Conservation (phyloP, 2,113 vertebrate genomes). For the Lates calcarifer region DNA sequence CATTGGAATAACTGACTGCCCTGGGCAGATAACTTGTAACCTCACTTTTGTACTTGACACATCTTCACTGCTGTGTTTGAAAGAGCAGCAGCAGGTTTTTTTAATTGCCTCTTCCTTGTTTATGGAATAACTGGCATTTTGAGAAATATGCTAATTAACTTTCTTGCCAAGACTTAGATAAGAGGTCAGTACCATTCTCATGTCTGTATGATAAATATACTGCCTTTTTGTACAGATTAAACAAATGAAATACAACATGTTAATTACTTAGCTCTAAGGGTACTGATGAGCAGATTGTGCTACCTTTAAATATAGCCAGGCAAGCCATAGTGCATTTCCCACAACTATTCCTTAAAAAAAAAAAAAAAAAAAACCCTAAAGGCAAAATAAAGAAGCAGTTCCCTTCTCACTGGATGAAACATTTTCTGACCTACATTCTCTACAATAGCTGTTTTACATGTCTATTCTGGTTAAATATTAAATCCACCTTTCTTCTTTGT, state of each 20-base stretch:
- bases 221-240: no score
- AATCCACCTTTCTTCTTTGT: not conserved
- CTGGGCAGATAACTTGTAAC: not conserved
- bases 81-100: no score
- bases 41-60: not conserved
- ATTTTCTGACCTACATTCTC: not conserved
- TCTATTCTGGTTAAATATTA: not conserved
- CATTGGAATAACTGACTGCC: not conserved
- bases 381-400: not conserved
- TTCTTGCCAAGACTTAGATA: no score
- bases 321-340: not conserved
- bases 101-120: not conserved
- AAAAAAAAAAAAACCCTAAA: not conserved
- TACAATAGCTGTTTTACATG: not conserved
- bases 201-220: no score
- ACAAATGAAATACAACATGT: not conserved
- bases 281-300: not conserved
- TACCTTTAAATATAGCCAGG: not conserved
- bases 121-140: not conserved
- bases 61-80: no score
- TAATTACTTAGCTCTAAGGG: no score
- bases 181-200: no score
- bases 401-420: not conserved
- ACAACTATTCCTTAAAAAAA: not conserved
- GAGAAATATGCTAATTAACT: no score